These are phyloP conservation scores for Onychomys torridus DNA, from an alignment of 2,797 vertebrate species.

Conservation along the genomic window DNA sequence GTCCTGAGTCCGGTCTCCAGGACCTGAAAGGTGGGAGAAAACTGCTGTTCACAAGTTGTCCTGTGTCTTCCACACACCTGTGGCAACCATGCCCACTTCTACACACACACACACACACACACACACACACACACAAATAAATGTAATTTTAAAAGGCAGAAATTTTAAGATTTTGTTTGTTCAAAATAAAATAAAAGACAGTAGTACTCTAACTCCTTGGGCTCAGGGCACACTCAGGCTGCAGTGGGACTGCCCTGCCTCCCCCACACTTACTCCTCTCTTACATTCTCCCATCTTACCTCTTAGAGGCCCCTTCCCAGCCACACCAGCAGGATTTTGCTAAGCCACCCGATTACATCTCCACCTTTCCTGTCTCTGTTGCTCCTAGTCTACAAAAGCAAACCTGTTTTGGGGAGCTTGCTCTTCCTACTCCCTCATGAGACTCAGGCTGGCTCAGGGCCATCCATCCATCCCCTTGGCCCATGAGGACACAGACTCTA, in stretches of 20 bases:
- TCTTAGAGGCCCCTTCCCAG: not conserved
- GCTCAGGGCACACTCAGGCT: slow-evolving; percentile 22
- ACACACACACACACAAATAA: not conserved
- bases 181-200: slow-evolving; percentile 42
- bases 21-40: not conserved
- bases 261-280: not conserved
- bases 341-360: not conserved
- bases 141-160: not conserved
- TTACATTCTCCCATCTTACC: not conserved
- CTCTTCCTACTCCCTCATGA: not conserved
- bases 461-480: not conserved
- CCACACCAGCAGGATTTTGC: no score
- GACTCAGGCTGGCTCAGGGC: not conserved
- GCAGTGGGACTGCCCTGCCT: not conserved
- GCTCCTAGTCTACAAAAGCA: slow-evolving; percentile 37
- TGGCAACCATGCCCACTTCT: not conserved
- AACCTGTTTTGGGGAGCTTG: not conserved
- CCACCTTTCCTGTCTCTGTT: not conserved
- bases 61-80: not conserved
- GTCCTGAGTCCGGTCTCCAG: not conserved
- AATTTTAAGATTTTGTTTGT: not conserved
- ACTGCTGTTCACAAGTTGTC: not conserved
- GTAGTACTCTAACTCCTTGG: not conserved
- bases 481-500: not conserved
- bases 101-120: not conserved